A percentile compares a stretch with the other conserved stretches of the same genome.
phyloP scores from a whole-genome alignment of 2,113 vertebrate species.

The Spilogale gracilis region DNA sequence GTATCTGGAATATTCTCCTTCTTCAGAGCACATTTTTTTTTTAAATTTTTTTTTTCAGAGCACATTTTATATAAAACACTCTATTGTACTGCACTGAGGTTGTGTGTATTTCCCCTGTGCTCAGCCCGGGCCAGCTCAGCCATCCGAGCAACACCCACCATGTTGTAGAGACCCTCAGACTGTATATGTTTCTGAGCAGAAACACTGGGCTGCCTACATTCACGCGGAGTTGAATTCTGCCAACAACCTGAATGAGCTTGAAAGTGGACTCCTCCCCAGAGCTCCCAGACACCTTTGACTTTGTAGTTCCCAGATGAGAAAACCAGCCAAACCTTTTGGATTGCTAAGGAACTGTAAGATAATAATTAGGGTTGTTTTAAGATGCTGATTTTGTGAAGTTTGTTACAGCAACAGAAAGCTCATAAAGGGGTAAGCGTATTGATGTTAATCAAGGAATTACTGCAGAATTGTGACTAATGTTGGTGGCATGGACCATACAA shows the following conservation, averaged over 20 bases:
- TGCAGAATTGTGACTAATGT: background rate
- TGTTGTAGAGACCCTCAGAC: background rate
- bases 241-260: background rate
- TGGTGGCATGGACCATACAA: background rate
- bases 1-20: background rate
- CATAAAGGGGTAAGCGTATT: background rate
- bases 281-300: background rate
- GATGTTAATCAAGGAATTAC: background rate
- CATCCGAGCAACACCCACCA: background rate
- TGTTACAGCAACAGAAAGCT: background rate
- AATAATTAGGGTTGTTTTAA: background rate
- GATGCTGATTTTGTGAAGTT: background rate
- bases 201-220: background rate
- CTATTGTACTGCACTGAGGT: too few relatives aligned
- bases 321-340: background rate
- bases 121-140: background rate
- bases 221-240: background rate
- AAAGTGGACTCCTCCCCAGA: background rate
- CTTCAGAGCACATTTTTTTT: too few relatives aligned
- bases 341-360: background rate
- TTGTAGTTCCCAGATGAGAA: background rate
- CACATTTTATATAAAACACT: background rate
- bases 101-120: fast-evolving
- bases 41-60: too few relatives aligned
- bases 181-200: background rate